These are phyloP conservation scores for Sebastes iracundus DNA, from an alignment of 2,797 vertebrate species.

Conservation along the genomic window DNA sequence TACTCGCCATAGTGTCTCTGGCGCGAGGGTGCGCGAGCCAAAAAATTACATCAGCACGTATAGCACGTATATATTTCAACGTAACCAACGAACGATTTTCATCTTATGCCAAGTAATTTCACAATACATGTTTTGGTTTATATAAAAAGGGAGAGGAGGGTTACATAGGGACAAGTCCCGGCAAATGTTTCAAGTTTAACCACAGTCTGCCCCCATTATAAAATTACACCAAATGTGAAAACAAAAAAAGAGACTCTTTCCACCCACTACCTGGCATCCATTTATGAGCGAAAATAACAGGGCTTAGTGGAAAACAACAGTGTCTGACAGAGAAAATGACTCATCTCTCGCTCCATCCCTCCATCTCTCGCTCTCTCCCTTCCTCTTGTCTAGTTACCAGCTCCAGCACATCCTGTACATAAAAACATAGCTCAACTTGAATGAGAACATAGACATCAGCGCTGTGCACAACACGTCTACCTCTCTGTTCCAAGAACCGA, in stretches of 20 bases:
- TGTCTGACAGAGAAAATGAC: conserved; percentile 80
- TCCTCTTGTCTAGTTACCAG: conserved; percentile 62
- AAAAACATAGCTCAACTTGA: conserved; percentile 61
- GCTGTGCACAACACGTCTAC: conserved; percentile 15
- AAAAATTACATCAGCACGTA: no score
- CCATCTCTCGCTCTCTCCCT: conserved; percentile 52
- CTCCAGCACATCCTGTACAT: conserved; percentile 71
- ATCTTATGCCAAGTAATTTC: neutral
- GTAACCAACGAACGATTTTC: neutral
- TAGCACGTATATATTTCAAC: neutral
- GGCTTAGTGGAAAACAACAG: conserved; percentile 80
- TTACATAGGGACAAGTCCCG: conserved; percentile 57
- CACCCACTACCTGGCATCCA: conserved; percentile 79
- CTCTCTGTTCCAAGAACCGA: conserved; percentile 46
- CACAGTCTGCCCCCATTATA: conserved; percentile 67
- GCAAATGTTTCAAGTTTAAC: conserved; percentile 65
- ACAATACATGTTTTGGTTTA: conserved; percentile 26
- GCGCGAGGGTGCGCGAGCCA: no score
- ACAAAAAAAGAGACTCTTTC: conserved; percentile 67
- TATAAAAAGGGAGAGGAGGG: conserved; percentile 27
- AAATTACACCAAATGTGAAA: conserved; percentile 73
- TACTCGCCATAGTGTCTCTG: no score
- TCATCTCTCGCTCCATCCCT: conserved; percentile 71
- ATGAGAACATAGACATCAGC: conserved; percentile 34
- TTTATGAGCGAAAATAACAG: conserved; percentile 79